phyloP scores from a whole-genome alignment of 2,797 vertebrate genomes.

The Meda fulgida region DNA sequence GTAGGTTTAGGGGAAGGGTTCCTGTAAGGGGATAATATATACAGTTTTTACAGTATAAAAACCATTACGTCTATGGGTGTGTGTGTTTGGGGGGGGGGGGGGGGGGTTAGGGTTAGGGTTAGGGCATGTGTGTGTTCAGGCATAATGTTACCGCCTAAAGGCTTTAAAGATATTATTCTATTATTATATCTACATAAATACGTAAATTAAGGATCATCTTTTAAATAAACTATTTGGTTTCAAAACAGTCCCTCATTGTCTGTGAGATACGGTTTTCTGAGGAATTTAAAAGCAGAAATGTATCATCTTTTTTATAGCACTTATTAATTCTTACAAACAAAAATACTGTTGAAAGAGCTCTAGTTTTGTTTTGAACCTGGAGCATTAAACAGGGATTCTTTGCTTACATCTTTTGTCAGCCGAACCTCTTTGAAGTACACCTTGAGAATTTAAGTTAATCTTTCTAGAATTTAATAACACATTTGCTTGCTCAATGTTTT shows the following conservation, averaged over 20 bases:
- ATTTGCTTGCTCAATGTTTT: not conserved
- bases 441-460: too few relatives aligned
- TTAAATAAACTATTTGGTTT: not conserved
- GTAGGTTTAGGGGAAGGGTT: too few relatives aligned
- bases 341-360: not conserved
- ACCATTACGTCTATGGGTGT: too few relatives aligned
- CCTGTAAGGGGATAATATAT: too few relatives aligned
- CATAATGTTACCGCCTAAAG: not conserved
- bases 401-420: not conserved
- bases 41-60: too few relatives aligned
- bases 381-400: not conserved
- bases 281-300: not conserved
- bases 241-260: conserved; percentile 2
- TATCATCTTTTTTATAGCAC: not conserved
- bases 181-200: not conserved
- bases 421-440: not conserved
- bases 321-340: not conserved
- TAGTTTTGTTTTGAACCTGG: not conserved
- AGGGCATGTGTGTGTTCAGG: not conserved
- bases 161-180: not conserved
- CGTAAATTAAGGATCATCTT: too few relatives aligned
- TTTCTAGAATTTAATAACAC: not conserved
- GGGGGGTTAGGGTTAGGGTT: too few relatives aligned
- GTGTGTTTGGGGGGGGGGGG: too few relatives aligned
- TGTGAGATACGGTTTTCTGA: not conserved